These are phyloP conservation scores for Notolepis coatsorum DNA, from an alignment of 2,797 vertebrate species.

Conservation along the genomic window DNA sequence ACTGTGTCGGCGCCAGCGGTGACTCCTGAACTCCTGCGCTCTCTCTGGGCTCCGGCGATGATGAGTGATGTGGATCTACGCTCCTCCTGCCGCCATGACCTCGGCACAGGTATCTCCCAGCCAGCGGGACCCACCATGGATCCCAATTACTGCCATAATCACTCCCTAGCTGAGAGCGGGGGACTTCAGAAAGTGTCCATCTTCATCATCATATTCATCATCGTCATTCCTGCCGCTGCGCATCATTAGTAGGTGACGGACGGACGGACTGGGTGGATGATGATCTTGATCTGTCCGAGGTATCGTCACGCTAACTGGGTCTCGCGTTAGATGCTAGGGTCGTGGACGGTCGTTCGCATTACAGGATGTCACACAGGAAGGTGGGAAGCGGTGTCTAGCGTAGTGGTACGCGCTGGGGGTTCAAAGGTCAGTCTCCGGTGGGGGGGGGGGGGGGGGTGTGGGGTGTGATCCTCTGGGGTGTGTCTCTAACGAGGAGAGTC, in stretches of 20 bases:
- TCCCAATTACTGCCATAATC: slow-evolving; percentile 72
- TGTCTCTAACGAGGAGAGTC: slow-evolving; percentile 67
- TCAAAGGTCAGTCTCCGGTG: slow-evolving; percentile 63
- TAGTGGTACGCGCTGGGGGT: slow-evolving; percentile 20
- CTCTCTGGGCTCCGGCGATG: slow-evolving; percentile 29
- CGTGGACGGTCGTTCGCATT: neutral
- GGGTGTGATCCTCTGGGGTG: slow-evolving; percentile 65
- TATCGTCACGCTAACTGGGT: too few species aligned
- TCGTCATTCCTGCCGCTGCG: slow-evolving; percentile 70
- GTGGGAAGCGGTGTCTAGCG: neutral
- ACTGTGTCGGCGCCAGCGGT: slow-evolving; percentile 29
- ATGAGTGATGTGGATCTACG: slow-evolving; percentile 58
- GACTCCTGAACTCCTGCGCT: slow-evolving; percentile 44
- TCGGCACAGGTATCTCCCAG: slow-evolving; percentile 51
- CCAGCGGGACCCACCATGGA: slow-evolving; percentile 48
- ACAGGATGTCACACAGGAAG: neutral
- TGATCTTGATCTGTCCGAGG: too few species aligned
- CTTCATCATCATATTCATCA: slow-evolving; percentile 82
- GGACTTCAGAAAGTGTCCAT: slow-evolving; percentile 71
- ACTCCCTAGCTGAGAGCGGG: slow-evolving; percentile 61
- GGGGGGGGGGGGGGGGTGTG: slow-evolving; percentile 38
- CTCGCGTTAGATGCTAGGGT: too few species aligned
- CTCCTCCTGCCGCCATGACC: slow-evolving; percentile 43
- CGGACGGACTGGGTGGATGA: slow-evolving; percentile 48
- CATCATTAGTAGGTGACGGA: slow-evolving; percentile 75